A percentile compares a stretch with the other conserved stretches of the same genome.
These are phyloP conservation scores for Leptogaster cylindrica DNA, from an alignment of 2,888 invertebrate species.

Conservation along the genomic window DNA sequence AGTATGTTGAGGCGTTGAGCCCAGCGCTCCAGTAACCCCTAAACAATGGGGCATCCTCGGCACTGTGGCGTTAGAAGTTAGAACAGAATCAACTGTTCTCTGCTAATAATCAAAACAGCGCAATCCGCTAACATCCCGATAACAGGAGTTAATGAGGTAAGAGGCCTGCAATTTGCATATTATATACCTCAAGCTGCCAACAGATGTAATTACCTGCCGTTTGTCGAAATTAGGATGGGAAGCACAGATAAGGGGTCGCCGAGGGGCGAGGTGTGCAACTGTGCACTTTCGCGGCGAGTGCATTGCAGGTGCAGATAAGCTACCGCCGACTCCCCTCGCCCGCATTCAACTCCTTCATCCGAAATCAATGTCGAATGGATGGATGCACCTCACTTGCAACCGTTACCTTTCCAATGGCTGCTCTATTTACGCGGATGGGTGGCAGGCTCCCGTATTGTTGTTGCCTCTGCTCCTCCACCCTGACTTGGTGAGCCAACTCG, in stretches of 20 bases:
- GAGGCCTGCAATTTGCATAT: slow-evolving; percentile 26
- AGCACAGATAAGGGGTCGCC: not conserved
- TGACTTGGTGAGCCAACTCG: slow-evolving; percentile 9
- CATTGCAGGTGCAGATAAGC: too few relatives aligned
- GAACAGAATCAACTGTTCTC: slow-evolving; percentile 27
- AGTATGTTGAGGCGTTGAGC: slow-evolving; percentile 1
- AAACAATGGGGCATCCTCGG: slow-evolving; percentile 16
- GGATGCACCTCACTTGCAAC: slow-evolving; percentile 38
- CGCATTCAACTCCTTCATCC: not conserved
- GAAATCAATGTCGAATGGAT: slow-evolving; percentile 24
- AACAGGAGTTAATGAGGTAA: slow-evolving; percentile 35
- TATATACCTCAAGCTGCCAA: slow-evolving; percentile 3
- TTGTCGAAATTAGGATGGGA: slow-evolving; percentile 18
- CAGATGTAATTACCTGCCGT: slow-evolving; percentile 18
- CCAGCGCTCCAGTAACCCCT: slow-evolving; percentile 17
- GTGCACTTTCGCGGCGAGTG: too few relatives aligned
- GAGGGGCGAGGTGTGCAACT: not conserved
- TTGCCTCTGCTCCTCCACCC: not conserved
- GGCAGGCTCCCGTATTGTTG: slow-evolving; percentile 16
- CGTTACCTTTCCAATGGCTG: slow-evolving; percentile 20
- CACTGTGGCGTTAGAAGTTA: too few relatives aligned
- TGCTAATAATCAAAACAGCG: slow-evolving; percentile 15
- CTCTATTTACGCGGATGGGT: too few relatives aligned
- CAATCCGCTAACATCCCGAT: slow-evolving; percentile 19
- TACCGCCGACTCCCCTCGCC: not conserved